Base-by-base conservation (phyloP, 2,888 invertebrate species). In the Rhagonycha fulva region DNA sequence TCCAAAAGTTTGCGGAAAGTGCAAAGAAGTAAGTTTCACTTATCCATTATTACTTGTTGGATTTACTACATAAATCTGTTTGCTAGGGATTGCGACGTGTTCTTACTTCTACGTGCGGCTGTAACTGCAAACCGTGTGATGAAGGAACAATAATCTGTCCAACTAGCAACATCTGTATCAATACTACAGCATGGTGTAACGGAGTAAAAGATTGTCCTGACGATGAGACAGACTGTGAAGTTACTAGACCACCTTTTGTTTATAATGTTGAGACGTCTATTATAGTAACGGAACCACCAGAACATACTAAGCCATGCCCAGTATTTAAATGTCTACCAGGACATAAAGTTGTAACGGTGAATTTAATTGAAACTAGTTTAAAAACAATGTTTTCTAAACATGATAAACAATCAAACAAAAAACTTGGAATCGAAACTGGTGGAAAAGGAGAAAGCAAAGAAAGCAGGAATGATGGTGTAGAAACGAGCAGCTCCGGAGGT, bases 131-230 rank as follows among this genome's bases (percentile, higher is more conserved):
- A 83, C 91, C 93, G 0, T 96, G 96, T 82, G 91, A 92, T 0
- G 84, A 86, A n/a, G 91, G 90, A 19, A 91, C 92, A 14, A 90
- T 88, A 63, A 88, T 94, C 24, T 96, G 96, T 82, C 93, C 93
- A 1, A 94, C 94, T 0, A 94, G 93, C 84, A 92, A 93, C 76
- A 89, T 92, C 70, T 96, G 96, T 83, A 90, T 96, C 14, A 89
- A 92, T 0, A 89, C 91, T 61, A 88, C 90, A 0, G 88, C 90
- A 11, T 96, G 96, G 96, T 96, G 96, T 84, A 93, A 96, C 84
- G 95, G 95, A 0, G 88, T 95, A 0, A 90, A 91, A 78, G 94
- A 96, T 86, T 96, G 96, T 82, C 92, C 94, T 0, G 96, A 96
- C 83, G 96, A 96, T 85, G 96, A 96, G 87, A 86, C 88, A 3